Evolutionary conservation across 2,888 invertebrate species (phyloP).

Genomic region (Leptopterna dolabrata): DNA sequence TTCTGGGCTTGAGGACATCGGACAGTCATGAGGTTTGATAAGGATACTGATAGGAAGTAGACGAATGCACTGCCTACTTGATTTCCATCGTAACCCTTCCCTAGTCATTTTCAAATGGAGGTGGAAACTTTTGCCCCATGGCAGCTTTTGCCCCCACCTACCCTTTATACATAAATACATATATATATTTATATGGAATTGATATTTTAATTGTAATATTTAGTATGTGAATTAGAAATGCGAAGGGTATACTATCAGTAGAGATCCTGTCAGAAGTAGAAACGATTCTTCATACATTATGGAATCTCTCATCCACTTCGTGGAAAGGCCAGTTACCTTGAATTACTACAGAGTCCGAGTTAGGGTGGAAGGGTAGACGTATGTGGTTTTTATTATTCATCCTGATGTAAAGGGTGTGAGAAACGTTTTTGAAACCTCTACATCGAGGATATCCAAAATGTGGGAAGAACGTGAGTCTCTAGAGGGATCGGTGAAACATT

Average conservation of each 20-base stretch:
- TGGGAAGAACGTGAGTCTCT: slow-evolving; percentile 5
- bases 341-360: neutral
- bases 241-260: neutral
- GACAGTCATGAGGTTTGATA: too few relatives aligned
- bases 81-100: too few relatives aligned
- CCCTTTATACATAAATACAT: too few relatives aligned
- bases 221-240: neutral
- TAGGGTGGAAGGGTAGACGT: neutral
- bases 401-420: neutral
- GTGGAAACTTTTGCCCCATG: too few relatives aligned
- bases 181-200: neutral
- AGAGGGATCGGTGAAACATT: slow-evolving; percentile 3
- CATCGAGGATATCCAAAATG: neutral
- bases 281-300: neutral
- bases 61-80: too few relatives aligned
- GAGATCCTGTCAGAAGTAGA: neutral
- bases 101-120: too few relatives aligned
- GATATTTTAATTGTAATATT: neutral
- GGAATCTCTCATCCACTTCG: neutral
- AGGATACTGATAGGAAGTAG: too few relatives aligned
- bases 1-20: too few relatives aligned
- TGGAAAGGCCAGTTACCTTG: neutral
- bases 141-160: too few relatives aligned
- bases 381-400: neutral
- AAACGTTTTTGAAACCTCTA: slow-evolving; percentile 2